Base-by-base conservation (phyloP, 2,888 invertebrate genomes). In the Barypeithes pellucidus region DNA sequence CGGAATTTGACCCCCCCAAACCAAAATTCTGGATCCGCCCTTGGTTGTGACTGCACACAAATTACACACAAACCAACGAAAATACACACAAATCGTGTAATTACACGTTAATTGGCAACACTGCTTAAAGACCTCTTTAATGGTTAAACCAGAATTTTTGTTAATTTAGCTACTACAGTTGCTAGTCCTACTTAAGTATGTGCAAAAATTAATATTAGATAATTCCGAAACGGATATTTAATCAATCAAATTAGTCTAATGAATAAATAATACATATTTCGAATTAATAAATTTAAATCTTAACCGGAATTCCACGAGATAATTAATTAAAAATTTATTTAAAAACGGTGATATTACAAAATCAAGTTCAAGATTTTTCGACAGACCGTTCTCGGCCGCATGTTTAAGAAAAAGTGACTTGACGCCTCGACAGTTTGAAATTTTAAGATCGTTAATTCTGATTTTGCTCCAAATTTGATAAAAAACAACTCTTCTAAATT, bases 401-500 rank as follows among this genome's bases (percentile, higher is more conserved):
- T 20, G 22, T 22, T 9, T 22, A 11, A 47, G 14, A 47, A 61
- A 68, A 59, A 50, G 57, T 39, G 43, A 59, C 16, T 14, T 39
- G 39, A 71, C 66, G 66, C 22, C 24, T 60, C 43, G 60, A 66
- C 50, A 60, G 66, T 52, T n/a, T 65, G 66, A 60, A 29, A 29
- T 65, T 59, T 45, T 41, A 11, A 72, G 72, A 72, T 72, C 39
- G 66, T 66, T 66, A 47, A 72, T 66, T 59, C 66, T 66, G 72
- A 72, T 72, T 72, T 72, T 72, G 72, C 59, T 72, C 72, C 59
- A 66, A 72, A 72, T 72, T 72, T 47, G 59, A 66, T 72, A 36
- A 47, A 65, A 71, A 71, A 54, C 66, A 41, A 45, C 47, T 22
- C 16, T 36, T 50, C 20, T 12, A 39, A 59, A 4, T 29, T 60